A percentile compares a stretch with the other conserved stretches of the same genome.
Conservation (phyloP, 2,888 invertebrate species). For the Eristalis tenax region DNA sequence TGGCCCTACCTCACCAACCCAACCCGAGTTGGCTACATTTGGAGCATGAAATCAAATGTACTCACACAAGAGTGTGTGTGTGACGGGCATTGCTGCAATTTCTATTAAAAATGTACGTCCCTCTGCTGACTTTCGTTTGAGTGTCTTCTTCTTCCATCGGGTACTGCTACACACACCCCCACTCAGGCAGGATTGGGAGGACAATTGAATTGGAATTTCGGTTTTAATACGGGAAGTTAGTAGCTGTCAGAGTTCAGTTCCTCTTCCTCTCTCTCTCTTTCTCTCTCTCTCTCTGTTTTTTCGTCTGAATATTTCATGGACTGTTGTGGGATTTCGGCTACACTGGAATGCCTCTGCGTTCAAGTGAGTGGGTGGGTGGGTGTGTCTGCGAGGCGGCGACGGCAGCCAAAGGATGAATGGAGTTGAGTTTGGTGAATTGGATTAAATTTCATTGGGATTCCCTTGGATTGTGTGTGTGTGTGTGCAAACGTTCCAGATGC, state of each 20-base stretch:
- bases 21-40: conserved; percentile 42
- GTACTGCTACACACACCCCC: background rate
- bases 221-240: conserved; percentile 72
- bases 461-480: conserved; percentile 30
- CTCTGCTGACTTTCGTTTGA: conserved; percentile 19
- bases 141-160: conserved; percentile 6
- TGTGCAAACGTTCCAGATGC: conserved; percentile 4
- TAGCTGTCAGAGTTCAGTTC: conserved; percentile 67
- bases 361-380: background rate
- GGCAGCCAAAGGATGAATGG: background rate
- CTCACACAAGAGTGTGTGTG: background rate
- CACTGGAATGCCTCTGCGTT: background rate
- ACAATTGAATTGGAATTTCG: conserved; percentile 71
- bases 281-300: background rate
- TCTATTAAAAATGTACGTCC: conserved; percentile 68
- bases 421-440: conserved; percentile 38
- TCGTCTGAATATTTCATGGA: conserved; percentile 60
- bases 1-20: background rate
- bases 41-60: conserved; percentile 68
- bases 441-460: conserved; percentile 55
- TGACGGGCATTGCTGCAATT: conserved; percentile 48
- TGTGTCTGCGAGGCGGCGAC: background rate
- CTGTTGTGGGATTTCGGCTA: conserved; percentile 43
- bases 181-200: conserved; percentile 29
- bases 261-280: conserved; percentile 21